These are phyloP conservation scores for Troides aeacus DNA, from an alignment of 2,888 invertebrate species.

Conservation along the genomic window DNA sequence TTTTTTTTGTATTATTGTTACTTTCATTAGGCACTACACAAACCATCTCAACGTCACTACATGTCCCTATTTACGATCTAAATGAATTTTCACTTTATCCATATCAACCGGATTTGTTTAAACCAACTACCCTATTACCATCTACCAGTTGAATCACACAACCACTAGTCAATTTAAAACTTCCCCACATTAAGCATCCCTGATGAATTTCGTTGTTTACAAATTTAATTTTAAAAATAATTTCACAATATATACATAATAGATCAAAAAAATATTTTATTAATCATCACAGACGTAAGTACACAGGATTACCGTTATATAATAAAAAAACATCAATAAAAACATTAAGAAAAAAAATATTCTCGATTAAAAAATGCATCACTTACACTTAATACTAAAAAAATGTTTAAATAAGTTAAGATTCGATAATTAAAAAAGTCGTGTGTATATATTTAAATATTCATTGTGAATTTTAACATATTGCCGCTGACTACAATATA, in stretches of 20 bases:
- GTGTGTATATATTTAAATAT: no score
- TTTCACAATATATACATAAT: constrained; percentile 39
- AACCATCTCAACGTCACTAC: constrained; percentile 6
- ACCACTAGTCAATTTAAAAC: constrained; percentile 55
- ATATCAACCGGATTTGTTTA: constrained; percentile 32
- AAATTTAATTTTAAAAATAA: constrained; percentile 7
- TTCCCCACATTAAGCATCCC: constrained; percentile 29
- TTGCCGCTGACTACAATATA: neutral
- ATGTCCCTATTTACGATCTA: constrained; percentile 25
- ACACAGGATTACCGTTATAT: constrained; percentile 44
- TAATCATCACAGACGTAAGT: constrained; percentile 56
- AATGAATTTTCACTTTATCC: constrained; percentile 9
- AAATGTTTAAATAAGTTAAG: constrained; percentile 29
- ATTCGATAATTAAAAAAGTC: constrained; percentile 1
- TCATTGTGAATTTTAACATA: neutral
- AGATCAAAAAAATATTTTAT: constrained; percentile 34
- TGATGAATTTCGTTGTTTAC: constrained; percentile 15
- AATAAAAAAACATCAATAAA: constrained; percentile 41
- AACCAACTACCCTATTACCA: constrained; percentile 39
- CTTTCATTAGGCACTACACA: neutral
- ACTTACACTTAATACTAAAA: constrained; percentile 47
- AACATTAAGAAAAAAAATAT: constrained; percentile 40
- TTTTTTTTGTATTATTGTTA: neutral
- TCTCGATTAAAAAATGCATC: constrained; percentile 37
- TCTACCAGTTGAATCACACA: constrained; percentile 58